Base-by-base conservation (phyloP, 2,888 invertebrate species). In the Omphaloscelis lunosa region DNA sequence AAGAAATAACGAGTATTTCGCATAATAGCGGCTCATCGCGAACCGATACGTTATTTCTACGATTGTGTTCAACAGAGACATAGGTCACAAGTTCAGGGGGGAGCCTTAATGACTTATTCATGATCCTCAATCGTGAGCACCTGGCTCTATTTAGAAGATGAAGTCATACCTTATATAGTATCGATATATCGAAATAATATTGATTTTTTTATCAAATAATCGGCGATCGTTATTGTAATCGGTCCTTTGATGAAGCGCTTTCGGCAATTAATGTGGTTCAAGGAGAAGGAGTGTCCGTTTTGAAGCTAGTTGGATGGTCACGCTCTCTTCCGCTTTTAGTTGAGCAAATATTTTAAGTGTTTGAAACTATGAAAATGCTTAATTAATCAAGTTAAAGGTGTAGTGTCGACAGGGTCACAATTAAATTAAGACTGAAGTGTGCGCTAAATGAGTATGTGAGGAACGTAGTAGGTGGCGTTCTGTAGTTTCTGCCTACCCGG, bases 31-130 rank as follows among this genome's bases (percentile, higher is more conserved):
- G 61, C 45, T 72, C 79, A 72, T 77, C 71, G 79, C 63, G 75
- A 81, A 86, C 75, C 75, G 78, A 85, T 84, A 86, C 84, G 85
- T 83, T 88, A 84, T 90, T 86, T 83, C 84, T 89, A 79, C 86
- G 89, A 87, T 89, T 89, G 89, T 92, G 90, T 89, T 91, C 90
- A 83, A 88, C 91, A 91, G 90, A 92, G 92, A 92, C 94, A 90
- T 89, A 91, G 94, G 93, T 93, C 94, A 90, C 74, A 89, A 87
- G 94, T 91, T 91, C 93, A 93, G 86, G 78, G 86, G 90, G 91
- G 91, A 93, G 91, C 91, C 90, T 93, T 93, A 94, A 94, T 94
- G 94, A 94, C 93, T 94, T 93, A 94, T 94, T 94, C 94, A 94
- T 92, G 93, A 90, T 88, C 87, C 84, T 87, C 86, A 80, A 84